Evolutionary conservation across 2,888 invertebrate genomes (phyloP).

Genomic region (Ormyrus pomaceus): DNA sequence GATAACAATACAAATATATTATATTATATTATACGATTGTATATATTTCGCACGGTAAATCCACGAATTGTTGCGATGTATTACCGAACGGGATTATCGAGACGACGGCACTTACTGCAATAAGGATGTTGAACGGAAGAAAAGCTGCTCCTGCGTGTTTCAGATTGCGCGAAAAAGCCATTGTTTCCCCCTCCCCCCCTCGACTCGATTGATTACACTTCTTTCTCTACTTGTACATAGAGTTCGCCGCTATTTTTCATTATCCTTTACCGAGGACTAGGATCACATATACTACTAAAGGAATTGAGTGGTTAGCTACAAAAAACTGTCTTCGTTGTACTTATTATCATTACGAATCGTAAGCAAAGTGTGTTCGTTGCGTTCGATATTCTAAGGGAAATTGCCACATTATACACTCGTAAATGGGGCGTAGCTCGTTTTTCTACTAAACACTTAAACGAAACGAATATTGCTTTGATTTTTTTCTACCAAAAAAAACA

Average conservation of each 20-base stretch:
- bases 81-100: slow-evolving; percentile 27
- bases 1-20: slow-evolving; percentile 40
- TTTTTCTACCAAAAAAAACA: no score
- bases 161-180: no score
- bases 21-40: slow-evolving; percentile 45
- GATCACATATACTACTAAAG: background rate
- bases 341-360: background rate
- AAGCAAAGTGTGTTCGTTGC: slow-evolving; percentile 1
- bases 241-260: no score
- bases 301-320: slow-evolving; percentile 29
- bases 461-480: no score
- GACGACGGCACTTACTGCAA: slow-evolving; percentile 9
- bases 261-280: background rate
- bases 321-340: background rate
- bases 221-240: no score
- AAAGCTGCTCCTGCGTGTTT: no score
- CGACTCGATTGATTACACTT: background rate
- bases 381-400: slow-evolving; percentile 20
- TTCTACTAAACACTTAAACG: no score
- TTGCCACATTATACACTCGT: background rate
- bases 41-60: slow-evolving; percentile 27
- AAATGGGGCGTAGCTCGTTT: no score
- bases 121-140: slow-evolving; percentile 24
- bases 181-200: background rate
- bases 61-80: background rate